Percentiles rank a stretch among this genome's conserved stretches.
Conservation (phyloP, 92 coral and sea anemone genomes). For the Epizoanthus stellaris region DNA sequence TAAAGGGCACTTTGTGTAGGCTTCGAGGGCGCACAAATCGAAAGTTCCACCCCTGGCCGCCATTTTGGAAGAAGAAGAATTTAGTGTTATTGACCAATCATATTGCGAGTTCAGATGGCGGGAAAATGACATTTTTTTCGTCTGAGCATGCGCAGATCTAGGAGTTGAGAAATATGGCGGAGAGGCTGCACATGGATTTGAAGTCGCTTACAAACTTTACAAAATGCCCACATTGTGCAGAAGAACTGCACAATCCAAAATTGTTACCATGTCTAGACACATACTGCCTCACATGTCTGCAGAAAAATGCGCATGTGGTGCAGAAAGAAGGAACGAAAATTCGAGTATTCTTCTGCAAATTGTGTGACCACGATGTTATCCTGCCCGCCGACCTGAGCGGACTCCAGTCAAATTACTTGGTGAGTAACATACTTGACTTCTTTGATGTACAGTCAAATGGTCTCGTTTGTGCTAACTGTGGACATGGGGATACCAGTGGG, state of each 20-base stretch:
- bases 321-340: not conserved
- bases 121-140: not conserved
- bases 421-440: constrained; percentile 10
- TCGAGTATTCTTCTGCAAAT: constrained; percentile 12
- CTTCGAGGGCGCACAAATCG: too few species aligned
- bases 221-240: not conserved
- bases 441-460: constrained; percentile 7
- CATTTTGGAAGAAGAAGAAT: too few species aligned
- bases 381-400: not conserved
- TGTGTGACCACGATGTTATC: constrained; percentile 19
- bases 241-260: constrained; percentile 11
- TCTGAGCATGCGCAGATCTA: not conserved
- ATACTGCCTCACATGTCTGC: constrained; percentile 16
- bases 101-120: too few species aligned
- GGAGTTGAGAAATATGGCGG: constrained; percentile 6
- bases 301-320: not conserved
- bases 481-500: not conserved
- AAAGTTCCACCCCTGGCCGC: too few species aligned
- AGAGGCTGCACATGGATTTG: not conserved
- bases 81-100: too few species aligned
- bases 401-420: constrained; percentile 4
- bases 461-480: constrained; percentile 14
- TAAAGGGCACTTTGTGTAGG: too few species aligned
- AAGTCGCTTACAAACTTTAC: constrained; percentile 1
- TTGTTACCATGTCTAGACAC: constrained; percentile 6